Percentiles rank a stretch among this genome's conserved stretches.
These are phyloP conservation scores for Opisthograptis luteolata DNA, from an alignment of 2,888 invertebrate genomes.

Conservation along the genomic window DNA sequence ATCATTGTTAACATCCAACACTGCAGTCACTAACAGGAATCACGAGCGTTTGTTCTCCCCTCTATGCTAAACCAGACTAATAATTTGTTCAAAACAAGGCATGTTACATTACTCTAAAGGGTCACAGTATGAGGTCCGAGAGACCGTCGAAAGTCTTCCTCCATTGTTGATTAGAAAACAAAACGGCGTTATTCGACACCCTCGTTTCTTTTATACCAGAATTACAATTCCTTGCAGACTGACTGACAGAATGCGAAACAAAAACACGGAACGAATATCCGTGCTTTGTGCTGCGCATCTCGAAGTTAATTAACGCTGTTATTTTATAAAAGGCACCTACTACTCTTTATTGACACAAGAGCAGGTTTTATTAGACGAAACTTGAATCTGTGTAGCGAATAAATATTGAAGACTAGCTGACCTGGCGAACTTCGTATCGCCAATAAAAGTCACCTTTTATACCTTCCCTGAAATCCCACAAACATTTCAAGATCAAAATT, in stretches of 20 bases:
- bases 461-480: no score
- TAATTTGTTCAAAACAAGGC: constrained; percentile 81
- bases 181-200: constrained; percentile 81
- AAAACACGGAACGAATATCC: constrained; percentile 70
- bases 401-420: neutral
- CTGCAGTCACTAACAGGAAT: constrained; percentile 73
- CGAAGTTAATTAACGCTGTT: constrained; percentile 72
- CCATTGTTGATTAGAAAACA: constrained; percentile 78
- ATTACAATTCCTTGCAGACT: constrained; percentile 66
- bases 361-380: constrained; percentile 3
- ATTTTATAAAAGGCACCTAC: constrained; percentile 67
- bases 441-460: no score
- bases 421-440: no score
- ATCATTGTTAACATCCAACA: constrained; percentile 62
- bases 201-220: constrained; percentile 72
- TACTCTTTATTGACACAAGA: constrained; percentile 35
- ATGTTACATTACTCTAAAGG: constrained; percentile 63
- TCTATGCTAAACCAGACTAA: constrained; percentile 82
- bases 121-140: constrained; percentile 75
- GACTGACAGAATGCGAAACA: constrained; percentile 64
- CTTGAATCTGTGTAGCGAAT: neutral
- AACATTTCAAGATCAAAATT: no score
- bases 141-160: constrained; percentile 56
- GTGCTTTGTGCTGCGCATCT: constrained; percentile 59
- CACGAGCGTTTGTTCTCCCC: constrained; percentile 70